A percentile compares a stretch with the other conserved stretches of the same genome.
Conservation (phyloP, 2,113 vertebrate species). For the Austrofundulus limnaeus region DNA sequence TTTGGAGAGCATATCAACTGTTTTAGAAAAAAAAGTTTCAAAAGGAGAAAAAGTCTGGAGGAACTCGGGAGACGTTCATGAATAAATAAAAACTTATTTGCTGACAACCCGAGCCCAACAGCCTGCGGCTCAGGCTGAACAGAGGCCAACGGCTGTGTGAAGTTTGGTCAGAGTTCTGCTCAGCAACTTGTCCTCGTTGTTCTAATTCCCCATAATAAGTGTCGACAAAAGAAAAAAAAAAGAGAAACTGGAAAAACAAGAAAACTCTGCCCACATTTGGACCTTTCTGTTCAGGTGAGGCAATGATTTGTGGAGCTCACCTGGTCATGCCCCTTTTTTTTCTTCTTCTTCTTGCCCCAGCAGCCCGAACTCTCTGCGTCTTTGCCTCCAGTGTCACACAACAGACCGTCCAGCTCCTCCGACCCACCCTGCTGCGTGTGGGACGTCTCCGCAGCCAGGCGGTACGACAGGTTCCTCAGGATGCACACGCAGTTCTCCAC, state of each 20-base stretch:
- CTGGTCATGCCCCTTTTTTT: constrained; percentile 99
- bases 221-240: background rate
- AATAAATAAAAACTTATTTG: constrained; percentile 7
- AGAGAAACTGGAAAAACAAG: no score
- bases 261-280: no score
- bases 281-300: no score
- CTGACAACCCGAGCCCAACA: constrained; percentile 1
- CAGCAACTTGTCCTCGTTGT: background rate
- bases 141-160: background rate
- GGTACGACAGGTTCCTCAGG: constrained; percentile 98
- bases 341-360: constrained; percentile 99
- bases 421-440: constrained; percentile 98
- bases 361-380: constrained; percentile 94
- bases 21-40: background rate
- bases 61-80: background rate
- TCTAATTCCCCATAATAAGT: background rate
- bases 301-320: constrained; percentile 67
- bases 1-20: background rate
- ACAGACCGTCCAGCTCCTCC: constrained; percentile 94
- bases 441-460: constrained; percentile 96
- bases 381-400: constrained; percentile 93
- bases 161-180: constrained; percentile 1
- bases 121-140: background rate
- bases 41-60: background rate
- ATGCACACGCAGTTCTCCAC: constrained; percentile 99